Evolutionary conservation across 2,888 invertebrate genomes (phyloP), one percentile per base, ranked within the genome.

Genomic region (Brenthis daphne): DNA sequence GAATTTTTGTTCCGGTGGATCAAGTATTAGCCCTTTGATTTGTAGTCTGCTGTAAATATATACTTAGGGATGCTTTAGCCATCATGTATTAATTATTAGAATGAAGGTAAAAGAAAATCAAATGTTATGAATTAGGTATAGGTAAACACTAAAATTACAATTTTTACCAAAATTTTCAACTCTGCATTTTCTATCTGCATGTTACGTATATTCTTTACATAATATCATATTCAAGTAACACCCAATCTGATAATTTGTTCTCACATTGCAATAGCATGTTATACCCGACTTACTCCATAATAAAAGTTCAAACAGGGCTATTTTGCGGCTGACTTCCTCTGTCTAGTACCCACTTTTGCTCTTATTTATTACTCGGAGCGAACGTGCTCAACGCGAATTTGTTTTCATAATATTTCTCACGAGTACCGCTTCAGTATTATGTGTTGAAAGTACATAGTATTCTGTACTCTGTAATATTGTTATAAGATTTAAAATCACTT

Each of bases 301-400:
- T 84, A 84, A 79, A 86, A 87, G 88, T 89, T 84, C 84, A 84
- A 84, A 88, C 85, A 88, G 85, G 84, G 80, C 86, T 82, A 87
- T 90, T 87, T 83, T 82, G 83, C 80, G 83, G 86, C 79, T 80
- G 80, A 81, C 83, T 83, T 81, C 81, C 79, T 79, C 78, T 77
- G 74, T 81, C 78, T 80, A 81, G 78, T 80, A 79, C 72, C 80
- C 77, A 81, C 85, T 86, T 83, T 83, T 87, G 81, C 84, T 85
- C 85, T 89, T 90, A 91, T 91, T 91, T 92, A 92, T 90, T 90
- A 90, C 90, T 87, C 83, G 85, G 85, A 85, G 85, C 83, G 86
- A 87, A 92, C 91, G 91, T 90, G 91, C 90, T 90, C 89, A 88
- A 86, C 88, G 82, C 85, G 88, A 92, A 91, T 92, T 92, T 92